Evolutionary conservation across 2,797 vertebrate species (phyloP), one percentile per base, ranked within the genome.

Genomic region (Eurystomus glaucurus): DNA sequence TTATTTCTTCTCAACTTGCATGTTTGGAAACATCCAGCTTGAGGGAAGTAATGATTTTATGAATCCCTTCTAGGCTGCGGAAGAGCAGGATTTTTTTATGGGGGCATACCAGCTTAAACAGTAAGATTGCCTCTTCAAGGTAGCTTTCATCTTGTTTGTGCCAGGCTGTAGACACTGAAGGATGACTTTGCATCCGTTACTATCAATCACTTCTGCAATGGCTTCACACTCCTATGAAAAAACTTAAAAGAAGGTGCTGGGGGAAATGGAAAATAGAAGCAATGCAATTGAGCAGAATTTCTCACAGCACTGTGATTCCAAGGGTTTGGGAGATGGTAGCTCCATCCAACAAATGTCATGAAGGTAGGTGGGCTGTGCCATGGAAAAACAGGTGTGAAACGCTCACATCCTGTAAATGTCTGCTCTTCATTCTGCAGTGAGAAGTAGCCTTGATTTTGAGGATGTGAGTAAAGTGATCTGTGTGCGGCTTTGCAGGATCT

Each of bases 191-290:
- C 78, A 57, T 81, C 78, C 69, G 4, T 96, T 71, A 11, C 93
- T 80, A 97, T 98, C 83, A 91, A 90, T 97, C 88, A 93, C 75
- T 61, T 68, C 78, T 75, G 78, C 25, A 13, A 52, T 57, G 51
- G 65, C 72, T 97, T 98, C 96, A 90, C 90, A 80, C 84, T 90
- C 45, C 90, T 88, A 87, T 97, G 96, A 82, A 90, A 96, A 89
- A 95, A 89, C 31, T 72, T 88, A 57, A 77, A 91, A 92, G 55
- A 88, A 85, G 51, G 80, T 29, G 46, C 60, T 74, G 28, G 71
- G 85, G 88, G 92, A 93, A 93, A 80, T 91, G 74, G 91, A 88
- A 90, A 96, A 95, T 69, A 70, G 74, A 69, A 92, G 60, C 62
- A 79, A 54, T 80, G 80, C 70, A 68, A 8, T 71, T 0, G 39